Conservation (phyloP, 2,113 vertebrate species). For the Psophia crepitans region DNA sequence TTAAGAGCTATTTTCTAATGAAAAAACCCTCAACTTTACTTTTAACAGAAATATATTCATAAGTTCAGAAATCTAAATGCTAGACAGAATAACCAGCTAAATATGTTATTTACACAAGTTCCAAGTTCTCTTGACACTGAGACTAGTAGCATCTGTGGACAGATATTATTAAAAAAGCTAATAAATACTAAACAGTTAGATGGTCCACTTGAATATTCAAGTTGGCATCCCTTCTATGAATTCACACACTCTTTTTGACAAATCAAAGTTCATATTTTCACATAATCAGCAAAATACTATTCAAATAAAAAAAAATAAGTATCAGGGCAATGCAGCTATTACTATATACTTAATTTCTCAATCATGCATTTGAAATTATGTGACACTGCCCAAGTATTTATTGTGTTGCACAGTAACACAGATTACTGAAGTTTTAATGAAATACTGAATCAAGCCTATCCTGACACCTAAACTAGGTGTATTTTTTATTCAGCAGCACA, state of each 20-base stretch:
- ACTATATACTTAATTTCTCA: neutral
- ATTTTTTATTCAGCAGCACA: neutral
- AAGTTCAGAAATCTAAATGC: neutral
- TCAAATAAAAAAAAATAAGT: neutral
- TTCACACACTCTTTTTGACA: neutral
- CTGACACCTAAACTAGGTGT: neutral
- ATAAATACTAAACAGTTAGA: neutral
- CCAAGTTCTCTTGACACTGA: neutral
- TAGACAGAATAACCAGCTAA: neutral
- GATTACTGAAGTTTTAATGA: neutral
- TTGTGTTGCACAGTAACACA: neutral
- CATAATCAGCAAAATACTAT: neutral
- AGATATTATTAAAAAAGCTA: neutral
- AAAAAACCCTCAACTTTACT: neutral
- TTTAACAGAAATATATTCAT: neutral
- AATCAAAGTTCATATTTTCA: neutral
- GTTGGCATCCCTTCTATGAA: neutral
- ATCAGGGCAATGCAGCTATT: neutral
- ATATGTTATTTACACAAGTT: neutral
- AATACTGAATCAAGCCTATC: neutral
- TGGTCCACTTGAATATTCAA: neutral
- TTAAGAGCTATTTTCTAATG: neutral
- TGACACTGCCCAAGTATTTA: neutral
- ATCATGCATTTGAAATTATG: neutral
- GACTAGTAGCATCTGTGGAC: neutral